Percentiles rank a stretch among this genome's conserved stretches.
These are phyloP conservation scores for Polymixis lichenea DNA, from an alignment of 2,888 invertebrate species.

Conservation along the genomic window DNA sequence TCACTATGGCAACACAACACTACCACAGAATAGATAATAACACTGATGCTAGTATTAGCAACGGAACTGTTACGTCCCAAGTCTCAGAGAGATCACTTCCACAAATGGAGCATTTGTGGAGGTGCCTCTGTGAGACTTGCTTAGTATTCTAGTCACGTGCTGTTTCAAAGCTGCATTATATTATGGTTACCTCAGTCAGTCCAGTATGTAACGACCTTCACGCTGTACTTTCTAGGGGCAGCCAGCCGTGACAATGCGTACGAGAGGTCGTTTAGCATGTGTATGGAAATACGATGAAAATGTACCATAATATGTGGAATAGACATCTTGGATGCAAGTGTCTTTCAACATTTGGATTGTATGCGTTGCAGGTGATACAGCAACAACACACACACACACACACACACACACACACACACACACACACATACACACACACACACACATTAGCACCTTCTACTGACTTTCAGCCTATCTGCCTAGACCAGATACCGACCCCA, in stretches of 20 bases:
- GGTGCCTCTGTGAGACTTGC: too few species aligned
- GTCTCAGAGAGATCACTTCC: constrained; percentile 14
- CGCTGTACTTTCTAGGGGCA: constrained; percentile 70
- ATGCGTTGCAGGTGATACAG: background rate
- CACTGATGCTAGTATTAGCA: background rate
- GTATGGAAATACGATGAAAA: constrained; percentile 47
- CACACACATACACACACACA: too few species aligned
- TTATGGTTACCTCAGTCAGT: constrained; percentile 53
- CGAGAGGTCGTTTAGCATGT: constrained; percentile 41
- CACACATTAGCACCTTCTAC: background rate
- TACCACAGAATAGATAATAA: background rate
- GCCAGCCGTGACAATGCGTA: constrained; percentile 61
- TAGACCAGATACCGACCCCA: too few species aligned
- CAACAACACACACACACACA: too few species aligned
- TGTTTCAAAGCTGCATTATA: constrained; percentile 34
- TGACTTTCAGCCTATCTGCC: background rate
- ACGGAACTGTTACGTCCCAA: constrained; percentile 12
- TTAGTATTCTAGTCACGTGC: constrained; percentile 43
- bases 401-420: too few species aligned
- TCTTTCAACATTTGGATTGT: background rate
- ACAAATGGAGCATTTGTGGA: background rate
- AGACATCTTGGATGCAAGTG: background rate
- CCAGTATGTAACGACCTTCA: constrained; percentile 67
- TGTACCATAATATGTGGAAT: constrained; percentile 6
- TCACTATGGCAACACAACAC: background rate